phyloP scores from a whole-genome alignment of 2,797 vertebrate species.

The Agapornis canus region DNA sequence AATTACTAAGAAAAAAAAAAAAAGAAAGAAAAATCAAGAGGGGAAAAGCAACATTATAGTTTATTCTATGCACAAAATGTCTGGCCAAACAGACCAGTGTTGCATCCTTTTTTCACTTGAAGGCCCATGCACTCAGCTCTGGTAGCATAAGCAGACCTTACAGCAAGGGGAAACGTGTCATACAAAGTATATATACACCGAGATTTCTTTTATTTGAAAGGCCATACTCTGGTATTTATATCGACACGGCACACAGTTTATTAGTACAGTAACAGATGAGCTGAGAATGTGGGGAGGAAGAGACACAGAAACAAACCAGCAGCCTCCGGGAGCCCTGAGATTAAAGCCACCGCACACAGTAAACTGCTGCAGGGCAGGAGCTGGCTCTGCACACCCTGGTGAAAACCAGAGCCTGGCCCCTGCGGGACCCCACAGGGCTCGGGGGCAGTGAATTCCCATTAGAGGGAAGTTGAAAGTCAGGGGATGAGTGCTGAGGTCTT shows the following conservation, averaged over 20 bases:
- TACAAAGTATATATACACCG: neutral
- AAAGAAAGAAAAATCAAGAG: neutral
- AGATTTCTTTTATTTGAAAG: neutral
- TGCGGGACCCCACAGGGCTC: fast-evolving
- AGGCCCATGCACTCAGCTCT: neutral
- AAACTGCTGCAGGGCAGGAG: neutral
- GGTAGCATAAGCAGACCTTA: neutral
- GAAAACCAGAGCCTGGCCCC: fast-evolving
- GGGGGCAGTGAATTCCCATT: neutral
- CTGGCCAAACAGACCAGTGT: neutral
- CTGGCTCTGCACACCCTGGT: neutral
- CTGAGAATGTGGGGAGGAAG: neutral
- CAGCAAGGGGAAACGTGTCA: neutral
- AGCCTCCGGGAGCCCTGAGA: neutral
- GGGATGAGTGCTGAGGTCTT: neutral
- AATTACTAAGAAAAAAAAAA: neutral
- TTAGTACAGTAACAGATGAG: neutral
- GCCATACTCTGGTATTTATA: neutral
- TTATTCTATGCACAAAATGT: neutral
- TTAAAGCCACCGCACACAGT: fast-evolving
- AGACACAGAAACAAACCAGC: neutral
- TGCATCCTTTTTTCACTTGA: neutral
- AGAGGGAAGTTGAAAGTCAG: neutral
- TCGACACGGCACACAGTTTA: neutral
- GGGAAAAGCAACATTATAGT: fast-evolving